Evolutionary conservation across 2,888 invertebrate genomes (phyloP), one percentile per base, ranked within the genome.

Genomic region (Dasysyrphus tricinctus): DNA sequence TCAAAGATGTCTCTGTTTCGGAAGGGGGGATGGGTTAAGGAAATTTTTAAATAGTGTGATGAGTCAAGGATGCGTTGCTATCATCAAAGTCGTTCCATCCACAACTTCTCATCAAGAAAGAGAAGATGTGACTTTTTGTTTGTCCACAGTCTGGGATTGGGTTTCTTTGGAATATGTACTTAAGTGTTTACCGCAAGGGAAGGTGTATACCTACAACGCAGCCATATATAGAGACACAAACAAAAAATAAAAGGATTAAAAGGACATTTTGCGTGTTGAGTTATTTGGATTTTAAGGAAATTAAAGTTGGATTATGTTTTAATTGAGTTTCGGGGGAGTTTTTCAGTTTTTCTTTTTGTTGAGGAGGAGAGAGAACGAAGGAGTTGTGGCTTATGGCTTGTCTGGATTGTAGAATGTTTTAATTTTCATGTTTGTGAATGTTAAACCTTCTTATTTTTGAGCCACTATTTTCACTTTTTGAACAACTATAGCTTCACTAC

Each of bases 251-350:
- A 72, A 54, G 72, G 78, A 86, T 86, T 82, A 86, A 82, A 86
- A 86, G 82, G 78, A 82, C 67, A 82, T 86, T 86, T 82, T 74
- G 85, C 81, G 81, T 85, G 80, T 81, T 74, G 85, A 81, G 78
- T 82, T 82, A 82, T 86, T 86, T 82, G 82, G 59, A 81, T 82
- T 86, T 79, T 72, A 32, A 74, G 78, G 59, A 78, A 86, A 86
- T 79, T 86, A 75, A 86, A 82, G 82, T 82, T 82, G 78, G 82
- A 86, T 82, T 86, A 82, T 81, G 75, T 82, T 86, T 86, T 86
- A 86, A 86, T 86, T 86, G 82, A 82, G 78, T 79, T 86, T 82
- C 51, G 34, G n/a, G 54, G 69, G 54, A 24, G 54, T 24, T 44
- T 6, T 57, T 34, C 14, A 34, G 8, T 24, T 14, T 61, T 42